Percentiles rank a stretch among this genome's conserved stretches.
These are phyloP conservation scores for Cryptocephalus primarius DNA, from an alignment of 2,888 invertebrate species.

Conservation along the genomic window DNA sequence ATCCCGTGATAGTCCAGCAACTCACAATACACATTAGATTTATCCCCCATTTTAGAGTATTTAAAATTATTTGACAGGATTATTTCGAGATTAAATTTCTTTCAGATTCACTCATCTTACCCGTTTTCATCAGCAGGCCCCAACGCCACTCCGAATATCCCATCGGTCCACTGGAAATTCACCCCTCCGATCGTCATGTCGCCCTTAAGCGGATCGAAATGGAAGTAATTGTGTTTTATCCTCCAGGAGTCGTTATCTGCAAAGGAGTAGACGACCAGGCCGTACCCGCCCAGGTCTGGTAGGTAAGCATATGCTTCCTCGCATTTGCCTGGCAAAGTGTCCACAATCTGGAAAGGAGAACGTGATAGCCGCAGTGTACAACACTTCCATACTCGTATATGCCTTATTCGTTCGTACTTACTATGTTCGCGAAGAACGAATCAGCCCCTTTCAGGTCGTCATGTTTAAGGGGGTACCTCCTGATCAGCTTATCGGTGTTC, in stretches of 20 bases:
- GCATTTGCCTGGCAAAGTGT: slow-evolving; percentile 57
- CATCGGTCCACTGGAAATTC: slow-evolving; percentile 80
- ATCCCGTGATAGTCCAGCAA: not conserved
- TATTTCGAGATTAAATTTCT: too few relatives aligned
- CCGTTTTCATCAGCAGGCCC: slow-evolving; percentile 29
- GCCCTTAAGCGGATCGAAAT: slow-evolving; percentile 69
- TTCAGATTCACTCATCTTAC: slow-evolving; percentile 15
- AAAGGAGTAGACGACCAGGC: slow-evolving; percentile 66
- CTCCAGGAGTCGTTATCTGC: slow-evolving; percentile 68
- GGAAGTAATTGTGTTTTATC: slow-evolving; percentile 70
- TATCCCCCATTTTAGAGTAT: too few relatives aligned
- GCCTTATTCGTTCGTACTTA: slow-evolving; percentile 36
- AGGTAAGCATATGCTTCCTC: slow-evolving; percentile 67
- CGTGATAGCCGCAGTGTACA: not conserved
- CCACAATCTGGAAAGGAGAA: slow-evolving; percentile 48
- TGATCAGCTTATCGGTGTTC: slow-evolving; percentile 60
- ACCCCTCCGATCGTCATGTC: slow-evolving; percentile 67
- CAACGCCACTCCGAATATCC: slow-evolving; percentile 64
- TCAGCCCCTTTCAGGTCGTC: slow-evolving; percentile 61
- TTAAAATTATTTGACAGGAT: too few relatives aligned
- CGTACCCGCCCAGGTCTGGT: slow-evolving; percentile 66
- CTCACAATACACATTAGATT: too few relatives aligned
- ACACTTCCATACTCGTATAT: too few relatives aligned
- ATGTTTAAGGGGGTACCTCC: slow-evolving; percentile 58
- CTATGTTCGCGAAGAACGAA: slow-evolving; percentile 72